Conservation (phyloP, 2,888 invertebrate species). For the Tanypteryx hageni region DNA sequence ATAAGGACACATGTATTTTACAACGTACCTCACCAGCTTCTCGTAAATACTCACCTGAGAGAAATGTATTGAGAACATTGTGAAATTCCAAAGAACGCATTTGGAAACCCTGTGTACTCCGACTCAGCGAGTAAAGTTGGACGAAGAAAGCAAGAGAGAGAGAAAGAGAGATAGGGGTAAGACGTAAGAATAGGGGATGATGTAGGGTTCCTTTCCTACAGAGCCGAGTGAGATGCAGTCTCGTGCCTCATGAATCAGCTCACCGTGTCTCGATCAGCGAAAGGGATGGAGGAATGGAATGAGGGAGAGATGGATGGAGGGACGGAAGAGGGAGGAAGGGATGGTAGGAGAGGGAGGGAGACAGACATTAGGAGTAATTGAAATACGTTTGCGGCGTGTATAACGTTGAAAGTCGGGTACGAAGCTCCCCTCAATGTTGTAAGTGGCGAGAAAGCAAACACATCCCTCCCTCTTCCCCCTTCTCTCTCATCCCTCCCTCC, state of each 20-base stretch:
- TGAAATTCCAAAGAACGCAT: no score
- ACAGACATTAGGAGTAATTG: slow-evolving; percentile 20
- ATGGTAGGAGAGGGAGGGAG: not conserved
- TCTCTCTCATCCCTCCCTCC: not conserved
- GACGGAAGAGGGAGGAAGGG: not conserved
- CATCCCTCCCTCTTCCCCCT: not conserved
- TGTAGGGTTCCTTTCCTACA: not conserved
- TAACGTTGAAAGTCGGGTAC: not conserved
- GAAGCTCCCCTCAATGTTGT: slow-evolving; percentile 1
- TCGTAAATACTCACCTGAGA: no score
- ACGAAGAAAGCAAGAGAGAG: not conserved
- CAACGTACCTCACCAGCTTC: no score
- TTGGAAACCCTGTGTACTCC: no score
- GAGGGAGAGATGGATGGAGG: not conserved
- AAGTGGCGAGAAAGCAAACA: slow-evolving; percentile 9
- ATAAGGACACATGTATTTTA: no score
- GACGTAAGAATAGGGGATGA: not conserved
- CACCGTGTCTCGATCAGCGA: no score
- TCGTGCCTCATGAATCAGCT: no score
- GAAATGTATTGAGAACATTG: no score
- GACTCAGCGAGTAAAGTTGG: no score
- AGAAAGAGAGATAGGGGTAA: not conserved
- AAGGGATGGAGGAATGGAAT: not conserved
- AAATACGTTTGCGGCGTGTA: slow-evolving; percentile 40
- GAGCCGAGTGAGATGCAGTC: not conserved